Evolutionary conservation across 2,797 vertebrate genomes (phyloP).

Genomic region (Rousettus madagascariensis): DNA sequence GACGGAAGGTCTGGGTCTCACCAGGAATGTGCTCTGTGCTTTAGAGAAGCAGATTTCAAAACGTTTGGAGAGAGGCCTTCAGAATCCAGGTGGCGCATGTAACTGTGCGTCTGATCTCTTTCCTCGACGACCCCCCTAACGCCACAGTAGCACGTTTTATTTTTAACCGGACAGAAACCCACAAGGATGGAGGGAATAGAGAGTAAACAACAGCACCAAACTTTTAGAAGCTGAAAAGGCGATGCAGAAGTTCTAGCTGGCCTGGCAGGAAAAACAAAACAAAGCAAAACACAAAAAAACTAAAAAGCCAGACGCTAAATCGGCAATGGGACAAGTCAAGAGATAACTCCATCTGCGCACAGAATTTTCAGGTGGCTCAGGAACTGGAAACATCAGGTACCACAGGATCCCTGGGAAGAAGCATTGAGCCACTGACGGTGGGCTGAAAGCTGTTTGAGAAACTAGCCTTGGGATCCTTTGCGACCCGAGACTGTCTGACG

Average conservation of each 20-base stretch:
- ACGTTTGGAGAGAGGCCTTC: neutral
- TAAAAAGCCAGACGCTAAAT: neutral
- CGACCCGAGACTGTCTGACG: neutral
- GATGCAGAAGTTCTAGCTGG: neutral
- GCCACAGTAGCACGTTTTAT: neutral
- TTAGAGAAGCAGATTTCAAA: constrained; percentile 4
- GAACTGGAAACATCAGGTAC: neutral
- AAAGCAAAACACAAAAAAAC: neutral
- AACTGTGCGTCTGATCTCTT: neutral
- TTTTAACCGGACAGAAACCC: neutral
- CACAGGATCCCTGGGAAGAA: neutral
- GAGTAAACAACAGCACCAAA: neutral
- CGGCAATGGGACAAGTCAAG: neutral
- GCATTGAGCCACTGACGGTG: neutral
- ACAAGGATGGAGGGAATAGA: neutral
- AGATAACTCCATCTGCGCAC: neutral
- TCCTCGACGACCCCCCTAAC: neutral
- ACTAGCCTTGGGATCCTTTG: neutral
- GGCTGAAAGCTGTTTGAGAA: neutral
- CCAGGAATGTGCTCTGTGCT: neutral
- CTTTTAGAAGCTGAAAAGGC: neutral
- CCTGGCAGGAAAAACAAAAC: neutral
- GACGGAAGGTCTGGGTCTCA: neutral
- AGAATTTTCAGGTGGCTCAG: neutral
- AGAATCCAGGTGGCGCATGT: neutral